These are phyloP conservation scores for Channa maculata DNA, from an alignment of 2,113 vertebrate species.

Conservation along the genomic window DNA sequence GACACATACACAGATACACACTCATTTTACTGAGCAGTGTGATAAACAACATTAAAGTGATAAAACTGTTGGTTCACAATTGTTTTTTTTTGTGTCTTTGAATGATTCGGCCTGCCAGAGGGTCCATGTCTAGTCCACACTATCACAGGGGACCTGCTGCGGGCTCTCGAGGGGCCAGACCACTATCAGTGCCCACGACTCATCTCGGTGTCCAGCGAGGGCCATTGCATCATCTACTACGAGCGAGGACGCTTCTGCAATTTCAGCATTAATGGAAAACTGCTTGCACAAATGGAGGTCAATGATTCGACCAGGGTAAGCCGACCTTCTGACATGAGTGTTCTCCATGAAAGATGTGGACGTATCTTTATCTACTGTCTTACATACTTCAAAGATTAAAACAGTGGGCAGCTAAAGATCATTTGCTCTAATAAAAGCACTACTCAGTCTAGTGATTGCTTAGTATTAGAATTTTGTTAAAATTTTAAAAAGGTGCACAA, in stretches of 20 bases:
- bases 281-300: slow-evolving; percentile 96
- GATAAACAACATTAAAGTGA: too few species aligned
- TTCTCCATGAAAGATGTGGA: background rate
- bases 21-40: background rate
- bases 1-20: background rate
- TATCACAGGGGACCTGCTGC: slow-evolving; percentile 96
- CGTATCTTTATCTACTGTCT: background rate
- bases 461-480: background rate
- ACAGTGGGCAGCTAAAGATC: too few species aligned
- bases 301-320: slow-evolving; percentile 93
- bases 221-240: slow-evolving; percentile 98
- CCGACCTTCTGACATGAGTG: background rate
- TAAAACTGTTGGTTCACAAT: too few species aligned
- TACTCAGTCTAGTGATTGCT: background rate
- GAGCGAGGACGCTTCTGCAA: slow-evolving; percentile 96
- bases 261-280: slow-evolving; percentile 98
- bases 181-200: slow-evolving; percentile 90
- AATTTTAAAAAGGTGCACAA: background rate
- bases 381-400: background rate
- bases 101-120: slow-evolving; percentile 80
- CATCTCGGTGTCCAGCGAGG: slow-evolving; percentile 96
- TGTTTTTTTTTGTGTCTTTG: background rate
- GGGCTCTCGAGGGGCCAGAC: slow-evolving; percentile 95
- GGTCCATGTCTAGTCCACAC: slow-evolving; percentile 98
- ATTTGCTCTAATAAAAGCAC: too few species aligned